A percentile compares a stretch with the other conserved stretches of the same genome.
These are phyloP conservation scores for Sebastes vulpes DNA, from an alignment of 2,797 vertebrate species.

Conservation along the genomic window DNA sequence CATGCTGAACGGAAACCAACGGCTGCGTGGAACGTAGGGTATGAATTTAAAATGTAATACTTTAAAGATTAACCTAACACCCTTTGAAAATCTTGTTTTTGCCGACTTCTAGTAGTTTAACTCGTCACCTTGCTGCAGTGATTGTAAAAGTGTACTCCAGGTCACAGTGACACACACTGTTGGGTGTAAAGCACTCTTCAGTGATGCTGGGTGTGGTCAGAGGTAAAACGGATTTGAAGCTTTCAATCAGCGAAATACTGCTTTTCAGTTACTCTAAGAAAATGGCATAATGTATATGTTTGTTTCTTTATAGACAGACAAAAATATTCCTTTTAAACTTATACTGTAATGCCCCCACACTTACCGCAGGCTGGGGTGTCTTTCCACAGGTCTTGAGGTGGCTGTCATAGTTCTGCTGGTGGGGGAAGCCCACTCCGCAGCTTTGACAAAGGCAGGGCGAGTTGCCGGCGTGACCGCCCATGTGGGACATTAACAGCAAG, in stretches of 20 bases:
- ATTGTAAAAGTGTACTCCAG: neutral
- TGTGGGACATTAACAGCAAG: constrained; percentile 87
- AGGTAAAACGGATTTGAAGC: neutral
- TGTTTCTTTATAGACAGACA: neutral
- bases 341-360: constrained; percentile 1
- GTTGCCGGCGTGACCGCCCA: constrained; percentile 84
- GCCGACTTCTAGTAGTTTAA: neutral
- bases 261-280: neutral
- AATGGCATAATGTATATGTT: neutral
- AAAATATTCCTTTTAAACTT: neutral
- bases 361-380: constrained; percentile 61
- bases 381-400: constrained; percentile 85
- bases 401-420: constrained; percentile 85
- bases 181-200: neutral
- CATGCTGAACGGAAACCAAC: neutral
- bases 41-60: neutral
- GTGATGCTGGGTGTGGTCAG: neutral
- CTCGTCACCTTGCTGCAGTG: neutral
- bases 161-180: neutral
- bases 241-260: neutral
- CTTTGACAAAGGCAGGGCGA: constrained; percentile 86
- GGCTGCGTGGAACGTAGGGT: accelerated
- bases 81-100: neutral
- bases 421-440: constrained; percentile 87
- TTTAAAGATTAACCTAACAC: neutral